A percentile compares a stretch with the other conserved stretches of the same genome.
Evolutionary conservation across 2,113 vertebrate species (phyloP).

Genomic region (Psammodynastes pulverulentus): DNA sequence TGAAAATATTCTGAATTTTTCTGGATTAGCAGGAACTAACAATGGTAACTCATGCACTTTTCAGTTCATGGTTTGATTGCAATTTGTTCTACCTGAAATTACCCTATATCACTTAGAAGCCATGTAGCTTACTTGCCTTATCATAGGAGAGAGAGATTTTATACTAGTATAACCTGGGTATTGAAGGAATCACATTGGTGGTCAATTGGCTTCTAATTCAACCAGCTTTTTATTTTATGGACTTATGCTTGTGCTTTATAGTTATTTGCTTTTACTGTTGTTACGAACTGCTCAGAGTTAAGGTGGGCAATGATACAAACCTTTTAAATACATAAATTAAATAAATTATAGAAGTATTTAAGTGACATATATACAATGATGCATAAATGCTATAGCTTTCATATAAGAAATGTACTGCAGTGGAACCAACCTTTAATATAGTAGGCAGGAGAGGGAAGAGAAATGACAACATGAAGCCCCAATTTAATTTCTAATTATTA

Average conservation of each 20-base stretch:
- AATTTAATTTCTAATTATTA: not conserved
- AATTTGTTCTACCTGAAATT: not conserved
- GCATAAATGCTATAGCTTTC: not conserved
- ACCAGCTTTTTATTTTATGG: not conserved
- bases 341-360: not conserved
- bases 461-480: not conserved
- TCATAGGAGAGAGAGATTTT: not conserved
- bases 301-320: not conserved
- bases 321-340: not conserved
- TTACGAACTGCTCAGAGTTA: not conserved
- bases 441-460: not conserved
- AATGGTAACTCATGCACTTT: not conserved
- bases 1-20: not conserved
- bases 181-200: not conserved
- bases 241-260: not conserved
- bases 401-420: not conserved
- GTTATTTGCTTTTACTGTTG: not conserved
- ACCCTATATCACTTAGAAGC: not conserved
- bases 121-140: not conserved
- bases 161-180: not conserved
- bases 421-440: not conserved
- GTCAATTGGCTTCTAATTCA: not conserved
- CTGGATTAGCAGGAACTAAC: not conserved
- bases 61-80: not conserved
- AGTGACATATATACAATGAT: not conserved